phyloP scores from a whole-genome alignment of 1,140 invertebrate species.

The Cepaea nemoralis region DNA sequence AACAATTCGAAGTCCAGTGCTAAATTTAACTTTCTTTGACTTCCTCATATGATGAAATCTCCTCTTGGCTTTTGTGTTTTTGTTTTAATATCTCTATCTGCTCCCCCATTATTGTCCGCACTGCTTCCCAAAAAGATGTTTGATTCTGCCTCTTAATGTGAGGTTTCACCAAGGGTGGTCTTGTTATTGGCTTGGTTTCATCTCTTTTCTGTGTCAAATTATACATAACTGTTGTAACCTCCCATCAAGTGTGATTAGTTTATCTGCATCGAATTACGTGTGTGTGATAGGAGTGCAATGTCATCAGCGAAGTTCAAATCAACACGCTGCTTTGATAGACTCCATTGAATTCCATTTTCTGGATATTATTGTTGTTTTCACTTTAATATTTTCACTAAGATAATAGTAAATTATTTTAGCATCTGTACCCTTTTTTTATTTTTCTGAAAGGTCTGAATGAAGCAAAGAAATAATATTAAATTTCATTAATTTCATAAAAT shows the following conservation, averaged over 20 bases:
- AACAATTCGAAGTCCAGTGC: not conserved
- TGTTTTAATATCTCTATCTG: not conserved
- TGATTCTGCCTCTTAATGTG: not conserved
- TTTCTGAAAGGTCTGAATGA: too few relatives aligned
- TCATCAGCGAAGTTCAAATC: not conserved
- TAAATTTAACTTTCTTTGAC: not conserved
- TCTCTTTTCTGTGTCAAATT: not conserved
- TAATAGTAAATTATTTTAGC: too few relatives aligned
- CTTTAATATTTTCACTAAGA: too few relatives aligned
- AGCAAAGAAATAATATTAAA: too few relatives aligned
- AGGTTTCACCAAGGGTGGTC: not conserved
- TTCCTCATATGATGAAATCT: not conserved
- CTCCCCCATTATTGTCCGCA: not conserved
- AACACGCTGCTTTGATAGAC: not conserved
- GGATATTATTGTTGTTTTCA: too few relatives aligned
- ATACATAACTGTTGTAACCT: not conserved
- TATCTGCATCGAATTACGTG: not conserved
- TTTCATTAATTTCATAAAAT: too few relatives aligned
- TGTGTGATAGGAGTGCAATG: not conserved
- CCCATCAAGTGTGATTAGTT: not conserved
- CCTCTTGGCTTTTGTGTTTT: not conserved
- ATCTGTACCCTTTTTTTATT: too few relatives aligned
- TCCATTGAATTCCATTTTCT: not conserved
- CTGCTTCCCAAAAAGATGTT: not conserved
- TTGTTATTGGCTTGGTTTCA: not conserved